Conservation (phyloP, 2,113 vertebrate genomes). For the Ptyas mucosa region DNA sequence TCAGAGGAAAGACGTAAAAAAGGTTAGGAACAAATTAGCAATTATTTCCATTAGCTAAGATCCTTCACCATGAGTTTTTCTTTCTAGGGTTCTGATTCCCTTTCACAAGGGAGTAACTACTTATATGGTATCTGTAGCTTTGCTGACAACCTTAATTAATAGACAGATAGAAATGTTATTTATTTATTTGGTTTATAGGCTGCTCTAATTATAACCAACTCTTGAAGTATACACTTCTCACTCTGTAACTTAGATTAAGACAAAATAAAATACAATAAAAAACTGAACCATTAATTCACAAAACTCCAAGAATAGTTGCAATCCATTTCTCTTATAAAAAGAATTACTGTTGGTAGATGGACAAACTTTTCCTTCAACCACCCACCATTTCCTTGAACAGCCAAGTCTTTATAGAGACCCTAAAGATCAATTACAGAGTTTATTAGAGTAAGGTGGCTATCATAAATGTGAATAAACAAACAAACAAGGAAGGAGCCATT, state of each 20-base stretch:
- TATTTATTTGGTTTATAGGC: background rate
- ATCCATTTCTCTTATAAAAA: background rate
- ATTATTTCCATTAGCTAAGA: background rate
- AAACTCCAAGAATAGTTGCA: background rate
- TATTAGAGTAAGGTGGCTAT: background rate
- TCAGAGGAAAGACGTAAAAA: background rate
- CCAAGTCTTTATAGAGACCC: background rate
- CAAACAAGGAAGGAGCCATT: background rate
- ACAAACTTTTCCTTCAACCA: background rate
- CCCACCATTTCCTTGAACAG: background rate
- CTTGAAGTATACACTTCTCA: background rate
- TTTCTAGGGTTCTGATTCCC: background rate
- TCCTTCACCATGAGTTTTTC: background rate
- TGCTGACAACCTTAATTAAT: background rate
- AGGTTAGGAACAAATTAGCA: background rate
- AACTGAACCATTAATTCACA: background rate
- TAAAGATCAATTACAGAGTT: background rate
- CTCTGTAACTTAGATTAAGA: background rate
- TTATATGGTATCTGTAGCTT: background rate
- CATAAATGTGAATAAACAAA: background rate
- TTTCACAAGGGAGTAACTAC: background rate
- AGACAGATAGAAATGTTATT: background rate
- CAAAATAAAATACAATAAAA: background rate
- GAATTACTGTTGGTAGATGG: background rate
- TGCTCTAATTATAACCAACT: background rate